phyloP scores from a whole-genome alignment of 2,797 vertebrate species.

The Halcyon leucocephala region DNA sequence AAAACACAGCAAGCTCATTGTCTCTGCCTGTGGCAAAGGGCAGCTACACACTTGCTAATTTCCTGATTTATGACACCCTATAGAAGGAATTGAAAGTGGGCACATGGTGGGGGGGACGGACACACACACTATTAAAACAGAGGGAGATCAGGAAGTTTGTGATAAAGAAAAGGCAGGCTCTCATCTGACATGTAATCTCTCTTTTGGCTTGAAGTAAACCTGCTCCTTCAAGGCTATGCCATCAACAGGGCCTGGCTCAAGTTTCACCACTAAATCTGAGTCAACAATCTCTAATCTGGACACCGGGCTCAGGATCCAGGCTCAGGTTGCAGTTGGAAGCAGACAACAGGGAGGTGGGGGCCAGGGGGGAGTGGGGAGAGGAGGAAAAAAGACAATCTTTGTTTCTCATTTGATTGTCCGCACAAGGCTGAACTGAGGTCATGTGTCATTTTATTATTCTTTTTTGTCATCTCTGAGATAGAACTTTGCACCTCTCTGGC shows the following conservation, averaged over 20 bases:
- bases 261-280: conserved; percentile 89
- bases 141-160: conserved; percentile 78
- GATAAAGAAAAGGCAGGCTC: conserved; percentile 83
- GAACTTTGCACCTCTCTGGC: conserved; percentile 76
- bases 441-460: conserved; percentile 31
- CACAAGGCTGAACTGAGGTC: conserved; percentile 57
- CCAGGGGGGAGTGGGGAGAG: conserved; percentile 26
- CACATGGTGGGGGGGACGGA: neutral
- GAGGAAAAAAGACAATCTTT: conserved; percentile 79
- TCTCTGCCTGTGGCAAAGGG: conserved; percentile 74
- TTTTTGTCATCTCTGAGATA: conserved; percentile 69
- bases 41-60: conserved; percentile 78
- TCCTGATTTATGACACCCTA: conserved; percentile 79
- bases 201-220: conserved; percentile 83
- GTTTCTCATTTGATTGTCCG: conserved; percentile 76
- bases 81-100: conserved; percentile 58
- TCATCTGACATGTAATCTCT: conserved; percentile 84
- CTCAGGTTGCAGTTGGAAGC: conserved; percentile 85
- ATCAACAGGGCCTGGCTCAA: conserved; percentile 82
- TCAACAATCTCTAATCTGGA: conserved; percentile 92
- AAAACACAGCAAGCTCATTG: conserved; percentile 78
- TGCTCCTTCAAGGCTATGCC: conserved; percentile 86
- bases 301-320: conserved; percentile 81
- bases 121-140: conserved; percentile 53
- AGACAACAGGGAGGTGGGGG: conserved; percentile 75